These are phyloP conservation scores for Macaca mulatta DNA, from an alignment of 2,113 vertebrate genomes.

Conservation along the genomic window DNA sequence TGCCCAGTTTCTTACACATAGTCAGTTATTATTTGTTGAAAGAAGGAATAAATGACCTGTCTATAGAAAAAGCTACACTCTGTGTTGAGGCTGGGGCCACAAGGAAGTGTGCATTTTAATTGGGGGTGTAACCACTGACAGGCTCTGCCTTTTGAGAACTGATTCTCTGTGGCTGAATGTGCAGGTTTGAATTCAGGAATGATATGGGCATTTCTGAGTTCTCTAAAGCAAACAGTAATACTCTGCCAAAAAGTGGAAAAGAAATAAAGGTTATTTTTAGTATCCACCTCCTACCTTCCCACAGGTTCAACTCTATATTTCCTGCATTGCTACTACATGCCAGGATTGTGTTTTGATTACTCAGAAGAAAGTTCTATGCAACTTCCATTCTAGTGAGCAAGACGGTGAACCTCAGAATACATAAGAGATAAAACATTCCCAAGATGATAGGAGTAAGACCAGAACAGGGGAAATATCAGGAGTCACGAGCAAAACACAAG, in stretches of 20 bases:
- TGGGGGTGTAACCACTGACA: not conserved
- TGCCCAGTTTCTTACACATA: not conserved
- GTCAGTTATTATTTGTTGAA: not conserved
- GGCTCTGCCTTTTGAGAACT: not conserved
- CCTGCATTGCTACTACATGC: not conserved
- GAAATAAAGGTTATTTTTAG: not conserved
- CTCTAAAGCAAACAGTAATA: not conserved
- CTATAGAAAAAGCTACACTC: not conserved
- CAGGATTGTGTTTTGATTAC: not conserved
- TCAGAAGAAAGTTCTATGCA: not conserved
- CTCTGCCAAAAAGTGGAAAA: not conserved
- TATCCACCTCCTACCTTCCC: not conserved
- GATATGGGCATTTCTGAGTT: not conserved
- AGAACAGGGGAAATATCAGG: not conserved
- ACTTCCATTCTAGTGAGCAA: not conserved
- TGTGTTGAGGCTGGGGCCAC: not conserved
- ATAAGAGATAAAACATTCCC: not conserved
- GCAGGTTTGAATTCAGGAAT: slow-evolving; percentile 43
- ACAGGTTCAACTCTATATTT: not conserved
- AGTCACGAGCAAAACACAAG: not conserved
- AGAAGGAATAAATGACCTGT: not conserved
- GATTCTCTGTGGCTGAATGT: not conserved
- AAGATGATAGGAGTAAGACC: not conserved
- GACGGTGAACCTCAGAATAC: not conserved
- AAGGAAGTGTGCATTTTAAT: not conserved